phyloP scores from a whole-genome alignment of 1,140 invertebrate genomes.

The Bilobella aurantiaca region DNA sequence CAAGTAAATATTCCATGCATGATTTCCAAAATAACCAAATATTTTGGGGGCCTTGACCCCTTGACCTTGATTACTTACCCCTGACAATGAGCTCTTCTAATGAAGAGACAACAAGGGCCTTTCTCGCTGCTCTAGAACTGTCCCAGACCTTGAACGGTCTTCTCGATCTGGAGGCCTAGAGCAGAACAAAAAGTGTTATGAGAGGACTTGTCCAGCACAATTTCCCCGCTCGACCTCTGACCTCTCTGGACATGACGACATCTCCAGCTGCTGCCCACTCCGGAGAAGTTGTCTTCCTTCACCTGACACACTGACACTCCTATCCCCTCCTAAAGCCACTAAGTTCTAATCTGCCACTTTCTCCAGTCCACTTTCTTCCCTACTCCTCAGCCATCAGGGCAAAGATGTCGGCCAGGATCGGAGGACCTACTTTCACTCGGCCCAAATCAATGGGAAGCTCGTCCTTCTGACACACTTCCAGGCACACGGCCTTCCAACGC shows the following conservation, averaged over 20 bases:
- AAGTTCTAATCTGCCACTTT: too few relatives aligned
- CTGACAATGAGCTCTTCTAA: constrained; percentile 81
- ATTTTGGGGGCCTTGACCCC: too few relatives aligned
- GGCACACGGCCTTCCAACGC: neutral
- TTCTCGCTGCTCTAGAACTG: constrained; percentile 81
- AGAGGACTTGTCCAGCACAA: constrained; percentile 39
- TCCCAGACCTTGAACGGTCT: constrained; percentile 87
- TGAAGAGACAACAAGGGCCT: constrained; percentile 81
- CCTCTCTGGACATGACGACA: constrained; percentile 50
- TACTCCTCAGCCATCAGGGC: neutral
- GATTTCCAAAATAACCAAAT: too few relatives aligned
- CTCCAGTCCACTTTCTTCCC: neutral
- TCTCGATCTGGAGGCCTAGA: constrained; percentile 27
- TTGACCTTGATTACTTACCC: too few relatives aligned
- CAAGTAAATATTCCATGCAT: neutral
- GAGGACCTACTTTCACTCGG: constrained; percentile 4
- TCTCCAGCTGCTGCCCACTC: constrained; percentile 40
- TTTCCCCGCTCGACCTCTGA: constrained; percentile 37
- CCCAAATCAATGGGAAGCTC: constrained; percentile 6
- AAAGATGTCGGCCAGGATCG: neutral
- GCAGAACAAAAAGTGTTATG: constrained; percentile 35
- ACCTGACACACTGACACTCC: constrained; percentile 15
- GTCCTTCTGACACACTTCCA: constrained; percentile 7
- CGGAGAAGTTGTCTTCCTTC: constrained; percentile 36
- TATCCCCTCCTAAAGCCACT: neutral